These are phyloP conservation scores for Bovichtus variegatus DNA, from an alignment of 2,797 vertebrate species.

Conservation along the genomic window DNA sequence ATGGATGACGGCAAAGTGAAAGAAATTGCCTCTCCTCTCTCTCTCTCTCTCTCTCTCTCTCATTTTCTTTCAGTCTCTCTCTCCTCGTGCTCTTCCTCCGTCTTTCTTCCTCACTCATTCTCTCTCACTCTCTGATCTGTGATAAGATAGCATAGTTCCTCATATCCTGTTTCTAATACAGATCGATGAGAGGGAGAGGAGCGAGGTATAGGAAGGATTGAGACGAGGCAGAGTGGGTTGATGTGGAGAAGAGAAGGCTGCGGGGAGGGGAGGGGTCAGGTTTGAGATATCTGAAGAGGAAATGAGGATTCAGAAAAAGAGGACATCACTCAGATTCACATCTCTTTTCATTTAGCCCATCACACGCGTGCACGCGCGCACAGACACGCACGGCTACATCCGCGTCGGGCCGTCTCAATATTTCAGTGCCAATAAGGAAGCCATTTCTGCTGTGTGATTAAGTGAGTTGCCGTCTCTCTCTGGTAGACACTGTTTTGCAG, in stretches of 20 bases:
- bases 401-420: constrained; percentile 59
- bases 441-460: constrained; percentile 65
- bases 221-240: constrained; percentile 75
- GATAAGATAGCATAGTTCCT: constrained; percentile 84
- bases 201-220: constrained; percentile 65
- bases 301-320: constrained; percentile 86
- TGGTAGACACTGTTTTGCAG: constrained; percentile 54
- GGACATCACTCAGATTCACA: constrained; percentile 83
- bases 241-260: constrained; percentile 61
- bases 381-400: constrained; percentile 24
- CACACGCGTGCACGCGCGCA: constrained; percentile 41
- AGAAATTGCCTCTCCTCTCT: constrained; percentile 53
- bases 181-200: constrained; percentile 78
- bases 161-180: constrained; percentile 85
- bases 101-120: constrained; percentile 73
- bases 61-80: constrained; percentile 50
- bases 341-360: constrained; percentile 83
- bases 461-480: constrained; percentile 59
- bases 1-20: constrained; percentile 67
- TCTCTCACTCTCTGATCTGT: constrained; percentile 72
- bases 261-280: constrained; percentile 51
- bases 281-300: constrained; percentile 82
- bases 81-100: constrained; percentile 39
- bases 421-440: constrained; percentile 69
- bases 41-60: constrained; percentile 38